Conservation (phyloP, 2,113 vertebrate genomes). For the Indicator indicator region DNA sequence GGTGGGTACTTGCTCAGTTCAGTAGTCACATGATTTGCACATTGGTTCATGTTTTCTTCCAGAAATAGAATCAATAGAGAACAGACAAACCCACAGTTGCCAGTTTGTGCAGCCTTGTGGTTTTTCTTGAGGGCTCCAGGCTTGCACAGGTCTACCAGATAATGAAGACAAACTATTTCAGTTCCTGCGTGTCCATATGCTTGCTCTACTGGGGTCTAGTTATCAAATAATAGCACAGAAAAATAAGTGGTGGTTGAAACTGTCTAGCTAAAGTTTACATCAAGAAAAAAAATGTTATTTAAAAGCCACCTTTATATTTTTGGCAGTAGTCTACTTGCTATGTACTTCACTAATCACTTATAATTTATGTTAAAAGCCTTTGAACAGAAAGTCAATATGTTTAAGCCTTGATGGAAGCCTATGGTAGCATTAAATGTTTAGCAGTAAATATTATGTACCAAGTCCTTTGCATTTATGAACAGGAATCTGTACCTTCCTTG, state of each 20-base stretch:
- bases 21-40: constrained; percentile 73
- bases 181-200: constrained; percentile 80
- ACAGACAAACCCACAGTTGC: constrained; percentile 84
- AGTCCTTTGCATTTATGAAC: background rate
- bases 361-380: constrained; percentile 75
- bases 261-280: constrained; percentile 64
- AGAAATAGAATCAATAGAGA: constrained; percentile 87
- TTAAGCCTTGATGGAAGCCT: constrained; percentile 32
- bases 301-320: constrained; percentile 46
- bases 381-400: constrained; percentile 72
- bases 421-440: background rate
- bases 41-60: constrained; percentile 65
- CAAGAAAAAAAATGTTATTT: constrained; percentile 22
- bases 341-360: constrained; percentile 49
- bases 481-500: background rate
- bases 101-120: constrained; percentile 82
- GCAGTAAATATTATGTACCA: background rate
- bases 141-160: constrained; percentile 81
- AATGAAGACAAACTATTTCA: constrained; percentile 87
- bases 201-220: constrained; percentile 70
- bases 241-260: constrained; percentile 68
- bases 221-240: constrained; percentile 75
- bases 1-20: constrained; percentile 54
- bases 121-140: constrained; percentile 79
- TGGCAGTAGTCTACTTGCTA: background rate